A percentile compares a stretch with the other conserved stretches of the same genome.
These are phyloP conservation scores for Perizoma flavofasciatum DNA, from an alignment of 2,888 invertebrate species.

Conservation along the genomic window DNA sequence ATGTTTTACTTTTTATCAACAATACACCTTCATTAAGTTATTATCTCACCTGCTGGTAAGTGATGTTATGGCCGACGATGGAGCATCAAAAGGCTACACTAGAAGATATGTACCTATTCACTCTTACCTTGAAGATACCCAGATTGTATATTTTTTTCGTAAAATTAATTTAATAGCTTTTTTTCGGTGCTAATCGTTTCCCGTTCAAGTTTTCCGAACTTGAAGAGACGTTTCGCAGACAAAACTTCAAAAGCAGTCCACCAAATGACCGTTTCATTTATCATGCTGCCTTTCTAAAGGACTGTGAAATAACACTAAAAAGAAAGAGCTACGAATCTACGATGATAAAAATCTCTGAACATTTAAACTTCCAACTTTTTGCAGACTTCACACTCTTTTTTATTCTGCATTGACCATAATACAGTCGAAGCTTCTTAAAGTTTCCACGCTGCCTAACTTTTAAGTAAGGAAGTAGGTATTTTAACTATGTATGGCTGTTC, in stretches of 20 bases:
- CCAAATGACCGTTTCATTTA: conserved; percentile 45
- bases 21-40: too few relatives aligned
- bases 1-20: too few relatives aligned
- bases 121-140: too few relatives aligned
- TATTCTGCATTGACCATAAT: conserved; percentile 63
- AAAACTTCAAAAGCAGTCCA: conserved; percentile 25
- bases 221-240: conserved; percentile 23
- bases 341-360: conserved; percentile 59
- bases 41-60: too few relatives aligned
- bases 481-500: conserved; percentile 40
- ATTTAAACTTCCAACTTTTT: conserved; percentile 65
- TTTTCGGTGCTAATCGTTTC: too few relatives aligned
- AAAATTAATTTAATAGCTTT: too few relatives aligned
- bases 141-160: too few relatives aligned
- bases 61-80: too few relatives aligned
- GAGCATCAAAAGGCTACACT: too few relatives aligned
- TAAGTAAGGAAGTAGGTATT: conserved; percentile 55
- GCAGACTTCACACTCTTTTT: conserved; percentile 55
- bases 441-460: conserved; percentile 51
- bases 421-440: conserved; percentile 56
- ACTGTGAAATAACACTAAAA: conserved; percentile 51
- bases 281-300: conserved; percentile 43
- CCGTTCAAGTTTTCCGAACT: not conserved
- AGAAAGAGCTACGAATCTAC: conserved; percentile 40
- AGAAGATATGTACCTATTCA: too few relatives aligned